Evolutionary conservation across 2,888 invertebrate species (phyloP).

Genomic region (Quadroppia sp.): DNA sequence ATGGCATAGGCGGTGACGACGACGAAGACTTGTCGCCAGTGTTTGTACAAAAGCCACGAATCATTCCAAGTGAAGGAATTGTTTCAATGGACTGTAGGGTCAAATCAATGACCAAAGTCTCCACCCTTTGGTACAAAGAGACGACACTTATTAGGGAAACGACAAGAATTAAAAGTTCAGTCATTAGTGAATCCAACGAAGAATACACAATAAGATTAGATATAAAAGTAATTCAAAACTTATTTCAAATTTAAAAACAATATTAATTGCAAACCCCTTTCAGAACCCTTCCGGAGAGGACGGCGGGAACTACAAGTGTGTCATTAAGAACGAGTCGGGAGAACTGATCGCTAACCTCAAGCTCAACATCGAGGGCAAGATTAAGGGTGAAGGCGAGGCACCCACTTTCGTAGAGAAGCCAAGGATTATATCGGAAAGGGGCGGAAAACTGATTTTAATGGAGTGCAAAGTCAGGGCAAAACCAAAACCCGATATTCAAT

Average conservation of each 20-base stretch:
- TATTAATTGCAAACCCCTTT: not conserved
- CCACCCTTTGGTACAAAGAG: conserved; percentile 91
- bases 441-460: conserved; percentile 94
- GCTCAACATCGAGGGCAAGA: conserved; percentile 55
- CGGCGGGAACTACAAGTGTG: conserved; percentile 57
- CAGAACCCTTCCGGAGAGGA: conserved; percentile 54
- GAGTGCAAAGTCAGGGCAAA: conserved; percentile 85
- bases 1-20: conserved; percentile 57
- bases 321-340: conserved; percentile 56
- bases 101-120: conserved; percentile 84
- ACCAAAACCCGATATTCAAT: conserved; percentile 69
- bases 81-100: conserved; percentile 95
- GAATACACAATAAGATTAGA: conserved; percentile 47
- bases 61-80: conserved; percentile 96
- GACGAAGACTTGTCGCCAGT: conserved; percentile 78
- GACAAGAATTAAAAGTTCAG: conserved; percentile 44
- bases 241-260: not conserved
- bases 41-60: conserved; percentile 96
- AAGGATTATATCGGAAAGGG: conserved; percentile 95
- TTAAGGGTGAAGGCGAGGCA: conserved; percentile 60
- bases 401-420: conserved; percentile 98
- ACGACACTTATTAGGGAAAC: conserved; percentile 72
- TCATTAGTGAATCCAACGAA: conserved; percentile 46
- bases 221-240: conserved; percentile 47
- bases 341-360: conserved; percentile 56